phyloP scores from a whole-genome alignment of 2,797 vertebrate species.

The Sebastes hubbsi region DNA sequence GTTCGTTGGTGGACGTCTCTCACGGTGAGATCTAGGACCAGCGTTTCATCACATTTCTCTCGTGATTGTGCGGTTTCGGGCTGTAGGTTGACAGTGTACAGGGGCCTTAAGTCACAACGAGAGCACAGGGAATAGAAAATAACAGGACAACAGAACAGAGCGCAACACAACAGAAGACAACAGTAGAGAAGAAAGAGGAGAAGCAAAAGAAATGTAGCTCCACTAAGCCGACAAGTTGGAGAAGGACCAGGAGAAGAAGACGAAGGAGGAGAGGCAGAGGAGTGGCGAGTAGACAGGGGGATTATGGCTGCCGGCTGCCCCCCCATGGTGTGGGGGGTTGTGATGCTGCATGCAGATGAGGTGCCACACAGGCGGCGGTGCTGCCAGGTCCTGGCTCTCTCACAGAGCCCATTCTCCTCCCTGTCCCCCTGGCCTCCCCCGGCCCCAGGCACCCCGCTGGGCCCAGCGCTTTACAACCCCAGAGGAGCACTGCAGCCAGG shows the following conservation, averaged over 20 bases:
- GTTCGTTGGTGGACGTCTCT: neutral
- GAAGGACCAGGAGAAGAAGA: conserved; percentile 64
- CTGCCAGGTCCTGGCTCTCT: conserved; percentile 90
- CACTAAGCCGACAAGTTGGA: conserved; percentile 68
- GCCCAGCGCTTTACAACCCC: conserved; percentile 90
- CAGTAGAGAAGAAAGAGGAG: conserved; percentile 46
- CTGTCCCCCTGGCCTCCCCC: conserved; percentile 77
- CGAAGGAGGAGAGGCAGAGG: conserved; percentile 63
- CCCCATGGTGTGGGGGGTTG: conserved; percentile 89
- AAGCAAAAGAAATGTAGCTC: conserved; percentile 52
- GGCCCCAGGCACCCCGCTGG: conserved; percentile 91
- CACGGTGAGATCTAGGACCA: neutral
- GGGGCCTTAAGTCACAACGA: conserved; percentile 16
- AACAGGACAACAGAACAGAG: conserved; percentile 13
- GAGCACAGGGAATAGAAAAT: neutral
- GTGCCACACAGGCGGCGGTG: conserved; percentile 87
- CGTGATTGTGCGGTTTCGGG: neutral
- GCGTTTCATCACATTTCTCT: neutral
- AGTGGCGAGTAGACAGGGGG: conserved; percentile 77
- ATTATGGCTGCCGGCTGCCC: conserved; percentile 83
- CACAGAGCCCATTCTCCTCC: conserved; percentile 91
- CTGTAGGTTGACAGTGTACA: neutral
- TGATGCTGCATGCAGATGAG: conserved; percentile 98
- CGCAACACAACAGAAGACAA: conserved; percentile 27
- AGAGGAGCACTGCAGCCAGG: conserved; percentile 77